These are phyloP conservation scores for Montipora sp. DNA, from an alignment of 64 coral and sea anemone species.

Conservation along the genomic window DNA sequence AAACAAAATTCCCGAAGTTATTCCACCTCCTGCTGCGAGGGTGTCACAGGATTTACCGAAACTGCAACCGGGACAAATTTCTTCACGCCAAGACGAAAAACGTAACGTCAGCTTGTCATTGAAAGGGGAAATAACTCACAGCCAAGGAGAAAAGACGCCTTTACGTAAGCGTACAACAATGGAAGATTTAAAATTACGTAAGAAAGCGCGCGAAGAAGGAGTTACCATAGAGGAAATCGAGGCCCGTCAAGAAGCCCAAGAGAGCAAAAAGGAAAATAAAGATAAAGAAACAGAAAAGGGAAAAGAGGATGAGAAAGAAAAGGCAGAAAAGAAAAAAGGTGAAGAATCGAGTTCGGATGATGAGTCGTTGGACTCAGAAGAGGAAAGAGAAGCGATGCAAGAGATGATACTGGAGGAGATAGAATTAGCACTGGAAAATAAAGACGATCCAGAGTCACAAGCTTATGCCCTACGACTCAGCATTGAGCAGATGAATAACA, in stretches of 20 bases:
- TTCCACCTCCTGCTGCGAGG: conserved; percentile 50
- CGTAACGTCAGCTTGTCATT: conserved; percentile 65
- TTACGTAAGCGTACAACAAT: conserved; percentile 73
- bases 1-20: conserved; percentile 55
- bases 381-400: conserved; percentile 86
- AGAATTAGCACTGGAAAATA: conserved; percentile 86
- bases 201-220: conserved; percentile 85
- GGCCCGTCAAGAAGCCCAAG: conserved; percentile 63
- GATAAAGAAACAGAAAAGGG: conserved; percentile 35
- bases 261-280: conserved; percentile 55
- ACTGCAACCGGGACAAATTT: conserved; percentile 13
- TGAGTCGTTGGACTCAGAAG: conserved; percentile 80
- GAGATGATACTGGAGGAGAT: conserved; percentile 94
- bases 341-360: conserved; percentile 73
- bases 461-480: conserved; percentile 86
- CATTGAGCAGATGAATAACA: conserved; percentile 89
- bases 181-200: conserved; percentile 73
- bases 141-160: conserved; percentile 69
- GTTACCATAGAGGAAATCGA: conserved; percentile 86
- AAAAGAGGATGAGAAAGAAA: conserved; percentile 69
- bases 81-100: conserved; percentile 57
- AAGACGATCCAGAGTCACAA: conserved; percentile 82
- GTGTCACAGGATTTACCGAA: conserved; percentile 20
- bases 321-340: conserved; percentile 64
- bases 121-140: conserved; percentile 64